Base-by-base conservation (phyloP, 1,140 invertebrate genomes). In the Solenopsis fugax region DNA sequence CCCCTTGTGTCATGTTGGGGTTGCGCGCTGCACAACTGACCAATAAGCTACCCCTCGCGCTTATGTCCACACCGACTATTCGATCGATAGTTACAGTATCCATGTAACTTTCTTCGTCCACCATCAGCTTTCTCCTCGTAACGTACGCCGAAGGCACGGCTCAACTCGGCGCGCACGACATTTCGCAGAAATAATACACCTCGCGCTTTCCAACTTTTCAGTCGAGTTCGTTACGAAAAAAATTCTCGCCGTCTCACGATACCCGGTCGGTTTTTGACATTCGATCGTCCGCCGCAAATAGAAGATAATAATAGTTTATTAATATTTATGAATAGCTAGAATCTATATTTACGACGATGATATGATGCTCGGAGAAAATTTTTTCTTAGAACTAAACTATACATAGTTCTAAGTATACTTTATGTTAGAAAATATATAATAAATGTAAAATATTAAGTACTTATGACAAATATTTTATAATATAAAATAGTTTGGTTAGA, bases 21-120 rank as follows among this genome's bases (percentile, higher is more conserved):
- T 84, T 90, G 89, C 85, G 87, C 91, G 90, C 90, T 77, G 82
- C 87, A 88, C 91, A 90, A 92, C 90, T 92, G 91, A 92, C 91
- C 91, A 92, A 92, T 92, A 91, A 92, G 82, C 91, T 90, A 86
- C 77, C 90, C 91, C 86, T 89, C 88, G 80, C 89, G 85, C 64
- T 88, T 75, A 77, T 89, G 69, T 82, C 82, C 82, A 82, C 71
- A 64, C 78, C 67, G 71, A 73, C 89, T 80, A 82, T 37, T 67
- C 89, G 90, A 91, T 91, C 90, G 88, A 91, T 91, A 91, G 89
- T 87, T 75, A 91, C 90, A 77, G 84, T 91, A 88, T 91, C 84
- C 89, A 82, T 82, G 80, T 77, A 73, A 88, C 87, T 85, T 82
- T 90, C 89, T 86, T 56, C 80, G 64, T 82, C 21, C 75, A 50